Base-by-base conservation (phyloP, 2,888 invertebrate species). In the Silvanus unidentatus region DNA sequence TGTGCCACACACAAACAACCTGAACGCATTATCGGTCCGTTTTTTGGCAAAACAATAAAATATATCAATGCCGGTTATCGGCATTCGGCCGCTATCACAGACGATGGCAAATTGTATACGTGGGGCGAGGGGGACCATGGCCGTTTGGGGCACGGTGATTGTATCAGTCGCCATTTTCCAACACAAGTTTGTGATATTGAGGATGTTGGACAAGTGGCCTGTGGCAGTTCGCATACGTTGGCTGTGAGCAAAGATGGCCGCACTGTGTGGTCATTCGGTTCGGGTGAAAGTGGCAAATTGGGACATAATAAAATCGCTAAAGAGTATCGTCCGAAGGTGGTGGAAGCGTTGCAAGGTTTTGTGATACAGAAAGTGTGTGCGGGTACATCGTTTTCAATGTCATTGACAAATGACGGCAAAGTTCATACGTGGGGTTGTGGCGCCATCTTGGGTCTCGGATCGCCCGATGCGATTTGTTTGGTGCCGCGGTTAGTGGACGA, bases 361-460 rank as follows among this genome's bases (percentile, higher is more conserved):
- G 71, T 73, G 32, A 72, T 81, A 16, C 70, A 73, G 30, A 78
- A 78, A 68, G 73, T 78, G n/a, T 75, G 76, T 39, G 76, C 77
- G 14, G 76, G 76, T 5, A 75, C 75, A 12, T 72, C 75, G 42
- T 76, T 76, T 55, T 77, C 77, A 0, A 67, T 79, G 57, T 77
- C 77, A 10, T 62, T 79, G 16, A 76, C 77, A 1, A 67, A 71
- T 8, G 68, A 69, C 43, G 78, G 78, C 30, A 67, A 75, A 72
- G 73, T 81, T n/a, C 79, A 77, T 59, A 75, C 76, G 0, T 82
- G 81, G 81, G 82, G 82, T 10, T 75, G 74, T 55, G 81, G 81
- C 1, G 73, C 78, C 0, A 76, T 78, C 55, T 64, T 81, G n/a
- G 80, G 80, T 6, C 69, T 76, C 57, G 78, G 78, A 3, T 73